Base-by-base conservation (phyloP, 2,888 invertebrate genomes). In the Microctonus hyperodae region DNA sequence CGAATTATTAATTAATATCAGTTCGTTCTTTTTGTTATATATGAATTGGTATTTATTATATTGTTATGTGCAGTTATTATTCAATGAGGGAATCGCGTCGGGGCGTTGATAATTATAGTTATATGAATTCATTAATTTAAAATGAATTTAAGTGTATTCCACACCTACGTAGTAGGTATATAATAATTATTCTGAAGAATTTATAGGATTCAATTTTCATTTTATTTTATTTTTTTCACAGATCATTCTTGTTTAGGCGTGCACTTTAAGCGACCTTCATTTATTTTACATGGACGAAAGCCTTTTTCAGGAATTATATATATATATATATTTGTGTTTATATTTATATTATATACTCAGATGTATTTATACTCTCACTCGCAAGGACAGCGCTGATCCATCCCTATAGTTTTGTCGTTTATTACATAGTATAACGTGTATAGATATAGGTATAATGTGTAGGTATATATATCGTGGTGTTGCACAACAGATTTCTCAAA, bases 401-500 rank as follows among this genome's bases (percentile, higher is more conserved):
- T 37, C 55, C 55, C 20, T 22, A 16, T 16, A 22, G 7, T 35
- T 35, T 62, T 22, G 23, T 53, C 31, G 22, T n/a, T 25, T 13
- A 44, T 51, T n/a, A n/a, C n/a, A n/a, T n/a, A n/a, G n/a, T n/a
- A n/a, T n/a, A n/a, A n/a, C n/a, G n/a, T n/a, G n/a, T n/a, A n/a
- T 76, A 75, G 75, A 75, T 76, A 76, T 77, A n/a, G n/a, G n/a
- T n/a, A n/a, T n/a, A n/a, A n/a, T n/a, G n/a, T n/a, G n/a, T n/a
- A n/a, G n/a, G n/a, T n/a, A n/a, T 31, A 75, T 75, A 75, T 71
- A 67, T 16, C 3, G 2, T n/a, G 9, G 40, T 10, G 72, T 77
- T 77, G 76, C 76, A 76, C 77, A 77, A 77, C 73, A 69, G 72
- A 70, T 74, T 77, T 72, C 65, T 73, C 69, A 73, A 77, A 73